Base-by-base conservation (phyloP, 2,888 invertebrate genomes). In the Nezara viridula region DNA sequence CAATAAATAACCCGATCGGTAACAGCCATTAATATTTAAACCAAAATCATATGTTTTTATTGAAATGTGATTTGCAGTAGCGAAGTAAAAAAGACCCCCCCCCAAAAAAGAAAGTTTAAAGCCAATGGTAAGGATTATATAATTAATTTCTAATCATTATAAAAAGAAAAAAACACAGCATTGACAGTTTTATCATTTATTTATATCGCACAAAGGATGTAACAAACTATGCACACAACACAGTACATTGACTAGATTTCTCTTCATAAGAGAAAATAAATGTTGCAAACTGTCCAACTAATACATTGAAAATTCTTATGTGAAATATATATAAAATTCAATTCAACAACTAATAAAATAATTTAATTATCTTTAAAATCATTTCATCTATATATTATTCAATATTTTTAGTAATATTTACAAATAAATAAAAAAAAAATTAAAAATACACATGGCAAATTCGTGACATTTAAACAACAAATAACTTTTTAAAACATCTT, bases 281-380 rank as follows among this genome's bases (percentile, higher is more conserved):
- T 73, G 66, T 73, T 37, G 27, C 66, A 73, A 81, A 81, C 81
- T 81, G 44, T 81, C 40, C 81, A 81, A 44, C 40, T 44, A 81
- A 81, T 24, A 81, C 44, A 81, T 81, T n/a, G 24, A 81, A 81
- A 81, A 47, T 44, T 81, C n/a, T 19, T 81, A 44, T 40, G n/a
- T 81, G 81, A 81, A 81, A 81, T 81, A 81, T 24, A 81, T 81
- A 81, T 81, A 81, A 81, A 81, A 81, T 81, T 81, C 81, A 81
- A 44, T 81, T 81, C 21, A 81, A 81, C 81, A 81, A 81, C 40
- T 81, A 81, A n/a, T 81, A 81, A 81, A 81, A 81, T 47, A 81
- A 73, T 73, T 73, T 73, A 73, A 73, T 7, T 73, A 73, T 73
- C 19, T 19, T 66, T 73, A 73, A 73, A 73, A 44, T 81, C 44